Evolutionary conservation across 2,888 invertebrate genomes (phyloP).

Genomic region (Heliconius ethilla): DNA sequence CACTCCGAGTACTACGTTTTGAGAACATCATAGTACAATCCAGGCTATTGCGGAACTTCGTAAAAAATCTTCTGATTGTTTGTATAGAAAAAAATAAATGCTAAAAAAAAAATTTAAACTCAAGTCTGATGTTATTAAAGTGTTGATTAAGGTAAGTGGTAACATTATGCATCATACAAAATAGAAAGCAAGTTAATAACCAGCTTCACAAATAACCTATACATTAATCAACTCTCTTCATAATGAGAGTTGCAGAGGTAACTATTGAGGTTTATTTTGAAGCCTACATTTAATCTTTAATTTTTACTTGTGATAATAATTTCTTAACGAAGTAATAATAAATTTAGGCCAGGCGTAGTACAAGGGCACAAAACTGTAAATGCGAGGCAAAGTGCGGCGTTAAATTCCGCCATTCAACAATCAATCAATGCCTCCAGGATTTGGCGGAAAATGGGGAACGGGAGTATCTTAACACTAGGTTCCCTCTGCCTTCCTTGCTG

Average conservation of each 20-base stretch:
- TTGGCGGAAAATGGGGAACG: no score
- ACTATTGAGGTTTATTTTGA: background rate
- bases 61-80: no score
- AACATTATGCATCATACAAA: background rate
- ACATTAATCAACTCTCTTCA: conserved; percentile 2
- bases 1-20: background rate
- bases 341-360: no score
- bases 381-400: no score
- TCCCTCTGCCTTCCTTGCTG: no score
- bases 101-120: background rate
- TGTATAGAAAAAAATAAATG: background rate
- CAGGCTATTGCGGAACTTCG: background rate
- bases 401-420: no score
- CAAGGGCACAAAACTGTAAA: no score
- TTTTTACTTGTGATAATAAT: background rate
- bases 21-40: background rate
- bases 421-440: no score
- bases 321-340: background rate
- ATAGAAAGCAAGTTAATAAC: conserved; percentile 11
- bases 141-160: background rate
- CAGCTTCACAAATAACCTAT: background rate
- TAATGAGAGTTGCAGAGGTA: background rate
- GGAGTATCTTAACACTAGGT: no score
- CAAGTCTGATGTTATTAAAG: background rate
- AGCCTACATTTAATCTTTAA: background rate